A percentile compares a stretch with the other conserved stretches of the same genome.
phyloP scores from a whole-genome alignment of 2,888 invertebrate genomes.

The Mesoligia furuncula region DNA sequence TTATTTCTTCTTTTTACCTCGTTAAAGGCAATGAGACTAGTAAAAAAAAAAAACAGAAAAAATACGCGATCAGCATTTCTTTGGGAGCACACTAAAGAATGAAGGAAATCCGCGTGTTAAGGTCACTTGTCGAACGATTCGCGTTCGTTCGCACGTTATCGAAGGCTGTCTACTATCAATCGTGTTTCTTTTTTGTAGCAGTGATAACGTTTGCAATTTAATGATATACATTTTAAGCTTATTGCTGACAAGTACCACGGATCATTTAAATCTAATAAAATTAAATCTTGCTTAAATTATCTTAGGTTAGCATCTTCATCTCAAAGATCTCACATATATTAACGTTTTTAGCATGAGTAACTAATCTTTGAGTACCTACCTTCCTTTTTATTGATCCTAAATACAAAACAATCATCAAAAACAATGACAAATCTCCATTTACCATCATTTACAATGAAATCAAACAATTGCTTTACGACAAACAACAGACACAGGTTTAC shows the following conservation, averaged over 20 bases:
- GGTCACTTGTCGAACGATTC: constrained; percentile 43
- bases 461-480: neutral
- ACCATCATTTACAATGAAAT: neutral
- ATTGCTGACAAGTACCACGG: neutral
- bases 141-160: constrained; percentile 23
- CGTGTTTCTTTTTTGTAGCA: constrained; percentile 13
- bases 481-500: neutral
- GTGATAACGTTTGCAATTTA: constrained; percentile 27
- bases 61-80: constrained; percentile 23
- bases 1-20: neutral
- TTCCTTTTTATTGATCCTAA: neutral
- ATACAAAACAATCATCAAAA: neutral
- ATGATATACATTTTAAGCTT: neutral
- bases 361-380: neutral
- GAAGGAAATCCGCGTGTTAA: constrained; percentile 58
- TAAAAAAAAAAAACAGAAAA: neutral
- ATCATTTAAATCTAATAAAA: neutral
- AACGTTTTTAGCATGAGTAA: neutral
- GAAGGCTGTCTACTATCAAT: constrained; percentile 56
- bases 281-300: neutral
- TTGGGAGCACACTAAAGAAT: constrained; percentile 36
- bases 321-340: neutral
- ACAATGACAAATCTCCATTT: neutral
- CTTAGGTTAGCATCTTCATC: neutral
- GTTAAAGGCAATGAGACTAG: neutral